Percentiles rank a stretch among this genome's conserved stretches.
Conservation (phyloP, 2,888 invertebrate species). For the Dolichomitus sp. region DNA sequence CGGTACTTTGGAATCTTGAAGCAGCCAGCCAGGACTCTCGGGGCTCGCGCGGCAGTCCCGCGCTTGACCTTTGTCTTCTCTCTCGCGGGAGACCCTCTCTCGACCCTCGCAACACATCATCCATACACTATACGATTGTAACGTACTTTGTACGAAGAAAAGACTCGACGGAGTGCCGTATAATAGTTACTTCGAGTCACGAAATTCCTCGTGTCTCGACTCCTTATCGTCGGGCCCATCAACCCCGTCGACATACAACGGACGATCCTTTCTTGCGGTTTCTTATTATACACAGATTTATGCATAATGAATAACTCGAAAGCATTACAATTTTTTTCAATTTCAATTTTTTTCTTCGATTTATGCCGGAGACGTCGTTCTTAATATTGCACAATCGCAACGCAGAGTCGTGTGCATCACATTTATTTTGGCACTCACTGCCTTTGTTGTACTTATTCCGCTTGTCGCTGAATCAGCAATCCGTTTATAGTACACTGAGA, state of each 20-base stretch:
- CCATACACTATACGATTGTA: conserved; percentile 17
- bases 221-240: conserved; percentile 61
- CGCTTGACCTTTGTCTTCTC: conserved; percentile 71
- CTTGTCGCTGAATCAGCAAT: no score
- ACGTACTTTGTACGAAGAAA: conserved; percentile 51
- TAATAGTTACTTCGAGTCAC: conserved; percentile 62
- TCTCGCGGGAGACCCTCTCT: conserved; percentile 43
- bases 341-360: not conserved
- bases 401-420: not conserved
- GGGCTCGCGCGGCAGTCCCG: conserved; percentile 49
- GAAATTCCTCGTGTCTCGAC: conserved; percentile 66
- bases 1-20: conserved; percentile 65
- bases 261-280: conserved; percentile 29
- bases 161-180: conserved; percentile 27
- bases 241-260: conserved; percentile 44
- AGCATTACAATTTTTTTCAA: not conserved
- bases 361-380: not conserved
- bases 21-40: conserved; percentile 19
- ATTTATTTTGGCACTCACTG: not conserved
- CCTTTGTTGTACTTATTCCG: no score
- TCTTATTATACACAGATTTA: conserved; percentile 50
- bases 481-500: no score
- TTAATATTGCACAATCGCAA: conserved; percentile 1
- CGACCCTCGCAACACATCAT: conserved; percentile 54
- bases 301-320: conserved; percentile 29